Percentiles rank a stretch among this genome's conserved stretches.
phyloP scores from a whole-genome alignment of 1,140 invertebrate species.

The Lasioglossum baleicum region DNA sequence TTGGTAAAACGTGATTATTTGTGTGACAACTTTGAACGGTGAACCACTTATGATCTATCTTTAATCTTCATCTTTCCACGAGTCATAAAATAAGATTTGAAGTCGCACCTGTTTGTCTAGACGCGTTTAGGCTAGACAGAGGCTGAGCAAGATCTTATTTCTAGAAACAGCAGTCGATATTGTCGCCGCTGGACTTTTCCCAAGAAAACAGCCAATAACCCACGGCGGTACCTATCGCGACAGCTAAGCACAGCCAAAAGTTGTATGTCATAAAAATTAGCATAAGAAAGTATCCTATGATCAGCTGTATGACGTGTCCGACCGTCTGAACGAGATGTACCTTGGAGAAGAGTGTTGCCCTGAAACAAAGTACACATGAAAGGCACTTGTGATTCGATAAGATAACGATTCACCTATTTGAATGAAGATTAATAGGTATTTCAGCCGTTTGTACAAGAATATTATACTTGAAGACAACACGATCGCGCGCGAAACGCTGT shows the following conservation, averaged over 20 bases:
- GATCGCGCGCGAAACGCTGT: no score
- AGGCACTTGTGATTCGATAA: background rate
- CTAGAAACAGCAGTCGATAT: slow-evolving; percentile 66
- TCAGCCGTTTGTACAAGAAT: no score
- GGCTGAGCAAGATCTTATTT: no score
- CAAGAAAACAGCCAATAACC: slow-evolving; percentile 86
- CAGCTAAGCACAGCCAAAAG: slow-evolving; percentile 84
- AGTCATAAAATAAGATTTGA: background rate
- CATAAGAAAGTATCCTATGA: slow-evolving; percentile 86
- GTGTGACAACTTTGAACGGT: no score
- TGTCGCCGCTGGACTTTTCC: slow-evolving; percentile 76
- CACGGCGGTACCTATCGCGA: slow-evolving; percentile 82
- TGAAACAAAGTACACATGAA: slow-evolving; percentile 56
- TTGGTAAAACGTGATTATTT: no score
- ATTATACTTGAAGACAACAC: no score
- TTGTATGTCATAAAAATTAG: slow-evolving; percentile 90
- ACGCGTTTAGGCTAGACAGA: background rate
- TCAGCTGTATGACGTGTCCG: slow-evolving; percentile 84
- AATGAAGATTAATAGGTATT: background rate
- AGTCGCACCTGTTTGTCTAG: background rate
- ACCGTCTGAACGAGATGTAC: slow-evolving; percentile 83
- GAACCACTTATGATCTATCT: background rate
- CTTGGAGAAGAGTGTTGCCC: slow-evolving; percentile 73
- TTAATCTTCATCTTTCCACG: background rate
- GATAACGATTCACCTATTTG: background rate